Base-by-base conservation (phyloP, 2,888 invertebrate genomes). In the Arrhopalites spinosus region DNA sequence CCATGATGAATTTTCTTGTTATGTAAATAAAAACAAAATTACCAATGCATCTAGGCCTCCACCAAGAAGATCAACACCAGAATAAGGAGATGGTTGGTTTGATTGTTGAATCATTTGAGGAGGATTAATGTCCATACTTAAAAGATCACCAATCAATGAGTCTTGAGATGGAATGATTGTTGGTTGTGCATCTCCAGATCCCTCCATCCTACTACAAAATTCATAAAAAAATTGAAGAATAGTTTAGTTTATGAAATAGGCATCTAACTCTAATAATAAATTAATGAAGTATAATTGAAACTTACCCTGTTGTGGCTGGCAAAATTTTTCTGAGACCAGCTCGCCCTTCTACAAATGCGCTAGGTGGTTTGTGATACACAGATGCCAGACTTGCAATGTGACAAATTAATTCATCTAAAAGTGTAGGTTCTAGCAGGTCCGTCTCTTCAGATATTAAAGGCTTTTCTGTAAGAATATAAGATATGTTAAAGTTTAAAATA, bases 401-500 rank as follows among this genome's bases (percentile, higher is more conserved):
- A 85, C 98, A 98, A 84, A 98, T 98, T 75, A 99, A 90, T 87
- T 99, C 99, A 86, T 99, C 98, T 78, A 99, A 87, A 59, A 99
- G 87, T 0, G 98, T 98, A 0, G 99, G 99, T 86, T 99, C 99
- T 81, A 99, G 87, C 63, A 98, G 88, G 88, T 99, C 99, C 0
- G 98, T 99, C 88, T 99, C 99, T 86, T 99, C 99, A 0, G 97
- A 97, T 85, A 99, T 99, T 73, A 99, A 89, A 0, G 99, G 99
- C 85, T 99, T 99, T 86, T 99, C 99, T 0, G 99, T 11, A 36
- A n/a, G n/a, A n/a, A n/a, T n/a, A n/a, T n/a, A n/a, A 36, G 3
- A 7, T 36, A 36, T 7, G 11, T 36, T 11, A 36, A 36, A 36
- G 3, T 36, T 36, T 3, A 36, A 3, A 36, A 36, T 36, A 36